A percentile compares a stretch with the other conserved stretches of the same genome.
phyloP scores from a whole-genome alignment of 1,140 invertebrate genomes.

The Ganaspis sp. region DNA sequence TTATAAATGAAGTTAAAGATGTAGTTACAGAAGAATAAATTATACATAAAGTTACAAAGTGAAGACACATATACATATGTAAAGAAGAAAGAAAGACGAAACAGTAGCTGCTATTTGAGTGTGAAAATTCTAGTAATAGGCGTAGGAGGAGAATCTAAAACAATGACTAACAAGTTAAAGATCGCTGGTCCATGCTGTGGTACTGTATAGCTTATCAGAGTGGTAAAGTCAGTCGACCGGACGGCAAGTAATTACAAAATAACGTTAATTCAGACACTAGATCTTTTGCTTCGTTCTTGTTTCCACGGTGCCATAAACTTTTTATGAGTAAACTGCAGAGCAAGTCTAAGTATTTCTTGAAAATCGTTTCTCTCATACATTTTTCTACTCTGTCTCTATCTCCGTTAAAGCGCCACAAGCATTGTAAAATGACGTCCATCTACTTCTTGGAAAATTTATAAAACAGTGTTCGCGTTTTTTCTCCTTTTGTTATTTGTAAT shows the following conservation, averaged over 20 bases:
- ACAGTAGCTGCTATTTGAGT: too few species aligned
- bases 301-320: slow-evolving; percentile 31
- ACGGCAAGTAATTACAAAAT: slow-evolving; percentile 29
- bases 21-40: too few species aligned
- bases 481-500: background rate
- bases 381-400: slow-evolving; percentile 19
- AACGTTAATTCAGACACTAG: background rate
- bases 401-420: background rate
- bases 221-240: background rate
- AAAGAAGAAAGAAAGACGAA: background rate
- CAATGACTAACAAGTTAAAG: slow-evolving; percentile 5
- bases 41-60: too few species aligned
- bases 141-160: background rate
- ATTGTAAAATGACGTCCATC: background rate
- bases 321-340: slow-evolving; percentile 21
- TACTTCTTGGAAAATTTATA: slow-evolving; percentile 9
- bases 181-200: background rate
- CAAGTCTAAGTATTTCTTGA: slow-evolving; percentile 29
- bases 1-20: too few species aligned
- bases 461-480: background rate
- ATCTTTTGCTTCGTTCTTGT: slow-evolving; percentile 10
- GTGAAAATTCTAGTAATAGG: background rate
- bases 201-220: background rate
- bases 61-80: too few species aligned
- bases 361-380: slow-evolving; percentile 8